These are phyloP conservation scores for Bos indicus DNA, from an alignment of 2,113 vertebrate genomes.

Conservation along the genomic window DNA sequence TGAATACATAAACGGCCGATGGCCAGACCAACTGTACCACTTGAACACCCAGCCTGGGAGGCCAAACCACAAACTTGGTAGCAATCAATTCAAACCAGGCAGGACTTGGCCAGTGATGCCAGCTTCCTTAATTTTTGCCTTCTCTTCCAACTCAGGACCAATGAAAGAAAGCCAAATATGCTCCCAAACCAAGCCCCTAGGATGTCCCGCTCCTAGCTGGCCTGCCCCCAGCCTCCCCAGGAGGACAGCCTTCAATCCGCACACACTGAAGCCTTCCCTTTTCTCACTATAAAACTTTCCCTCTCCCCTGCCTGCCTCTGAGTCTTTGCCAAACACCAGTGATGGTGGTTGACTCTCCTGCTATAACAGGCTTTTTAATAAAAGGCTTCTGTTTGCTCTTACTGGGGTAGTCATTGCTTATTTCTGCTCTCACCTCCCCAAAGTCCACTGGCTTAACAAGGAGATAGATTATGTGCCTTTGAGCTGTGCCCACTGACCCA, in stretches of 20 bases:
- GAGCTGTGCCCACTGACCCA: background rate
- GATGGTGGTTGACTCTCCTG: background rate
- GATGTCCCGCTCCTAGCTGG: background rate
- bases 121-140: background rate
- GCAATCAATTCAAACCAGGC: background rate
- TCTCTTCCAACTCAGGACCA: background rate
- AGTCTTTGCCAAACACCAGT: background rate
- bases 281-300: background rate
- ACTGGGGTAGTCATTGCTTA: background rate
- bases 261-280: background rate
- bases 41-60: background rate
- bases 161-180: background rate
- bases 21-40: background rate
- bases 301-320: background rate
- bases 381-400: background rate
- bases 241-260: background rate
- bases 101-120: background rate
- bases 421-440: background rate
- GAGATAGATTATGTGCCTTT: background rate
- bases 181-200: background rate
- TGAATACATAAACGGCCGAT: accelerated
- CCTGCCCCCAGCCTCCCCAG: background rate
- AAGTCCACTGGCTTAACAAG: background rate
- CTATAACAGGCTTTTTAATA: background rate
- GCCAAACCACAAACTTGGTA: background rate